Base-by-base conservation (phyloP, 2,888 invertebrate species). In the Hoplodrina ambigua region DNA sequence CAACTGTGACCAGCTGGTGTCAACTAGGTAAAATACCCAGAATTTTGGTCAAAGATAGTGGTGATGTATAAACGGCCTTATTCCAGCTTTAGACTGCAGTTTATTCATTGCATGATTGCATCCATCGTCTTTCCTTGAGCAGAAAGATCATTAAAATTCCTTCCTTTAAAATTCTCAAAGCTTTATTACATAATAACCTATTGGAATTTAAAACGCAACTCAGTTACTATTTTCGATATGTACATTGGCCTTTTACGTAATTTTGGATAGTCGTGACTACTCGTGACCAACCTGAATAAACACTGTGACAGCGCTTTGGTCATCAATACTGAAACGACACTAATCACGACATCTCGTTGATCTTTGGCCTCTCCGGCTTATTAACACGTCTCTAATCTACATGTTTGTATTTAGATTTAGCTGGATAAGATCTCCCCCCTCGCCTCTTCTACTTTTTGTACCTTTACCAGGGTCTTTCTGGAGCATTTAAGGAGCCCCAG, bases 271-370 rank as follows among this genome's bases (percentile, higher is more conserved):
- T 55, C 68, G 37, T 54, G 54, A 67, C 17, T 37, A 4, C 5
- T 55, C 68, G 37, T 54, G 54, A 67, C 17, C n/a, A 20, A n/a
- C 4, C 8, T 19, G 15, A 30, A 17, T 33, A 10, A 10, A 30
- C 5, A 13, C 30, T 41, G 37, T 41, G 1, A 19, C 41, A 1
- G n/a, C 13, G 62, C 0, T 50, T 7, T 13, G 6, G 2, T 1
- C 30, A 17, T 4, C 19, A 53, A 19, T 1, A 46, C 13, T 30
- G 4, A 15, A 11, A 19, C 6, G 37, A 37, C 2, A 19, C 1
- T 5, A 13, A 13, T 56, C 56, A 64, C 65, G 44, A 71, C 13
- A 10, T 33, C 19, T 44, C 72, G 50, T 20, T 56, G 46, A 46
- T 46, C 46, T 46, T 46, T 0, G 15, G 2, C 1, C 13, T 55